Evolutionary conservation across 2,888 invertebrate genomes (phyloP), one percentile per base, ranked within the genome.

Genomic region (Tenodera sinensis): DNA sequence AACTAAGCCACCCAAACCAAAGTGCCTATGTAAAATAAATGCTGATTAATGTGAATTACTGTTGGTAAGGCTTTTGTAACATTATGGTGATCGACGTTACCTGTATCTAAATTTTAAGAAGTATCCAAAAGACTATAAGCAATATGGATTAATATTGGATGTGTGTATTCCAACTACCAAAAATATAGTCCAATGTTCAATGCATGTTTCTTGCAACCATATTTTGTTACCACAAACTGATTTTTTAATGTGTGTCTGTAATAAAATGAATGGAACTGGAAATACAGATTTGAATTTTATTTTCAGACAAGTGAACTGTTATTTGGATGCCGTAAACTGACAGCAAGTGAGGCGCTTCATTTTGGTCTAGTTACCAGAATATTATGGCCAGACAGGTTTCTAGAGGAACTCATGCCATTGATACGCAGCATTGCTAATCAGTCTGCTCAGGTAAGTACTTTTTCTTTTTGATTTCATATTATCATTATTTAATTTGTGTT

Each of bases 331-430:
- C 95, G 97, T 88, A 96, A 95, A 91, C 92, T 98, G 91, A 96
- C 97, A n/a, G 97, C 98, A 0, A 95, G 95, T 25, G 97, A 98
- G 93, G 98, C 97, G 1, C 93, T 96, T 89, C 94, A 95, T 90
- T 95, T 96, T 89, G 98, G 98, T 2, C 94, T 99, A 88, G 96
- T 98, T 28, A 96, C 97, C 87, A 96, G 97, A 92, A 95, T 97
- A 87, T 94, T 98, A 91, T 96, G 97, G 96, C 96, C 97, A 0
- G 96, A 96, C 90, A 95, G 96, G 91, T 97, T 97, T 92, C 95
- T 96, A 91, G 96, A 96, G 89, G 97, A 97, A 92, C 95, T 98
- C 30, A 94, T 96, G 88, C 95, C 95, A 27, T 94, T 96, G 83
- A 95, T 96, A 30, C 95, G 95, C 91, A 95, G 95, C 89, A 95